These are phyloP conservation scores for Colinus virginianus DNA, from an alignment of 2,113 vertebrate genomes.

Conservation along the genomic window DNA sequence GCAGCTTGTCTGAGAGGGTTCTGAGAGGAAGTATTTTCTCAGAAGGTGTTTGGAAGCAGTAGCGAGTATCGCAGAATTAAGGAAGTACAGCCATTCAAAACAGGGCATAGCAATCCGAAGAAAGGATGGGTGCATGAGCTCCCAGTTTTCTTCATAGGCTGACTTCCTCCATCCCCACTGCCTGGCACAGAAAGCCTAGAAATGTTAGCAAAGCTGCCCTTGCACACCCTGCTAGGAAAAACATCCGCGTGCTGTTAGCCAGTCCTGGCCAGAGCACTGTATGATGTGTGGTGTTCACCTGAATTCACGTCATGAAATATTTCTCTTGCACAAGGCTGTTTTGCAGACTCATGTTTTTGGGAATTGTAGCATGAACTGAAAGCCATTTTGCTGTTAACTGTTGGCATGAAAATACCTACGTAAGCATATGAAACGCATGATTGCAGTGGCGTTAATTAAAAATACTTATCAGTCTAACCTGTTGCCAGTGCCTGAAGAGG, in stretches of 20 bases:
- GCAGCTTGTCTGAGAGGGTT: neutral
- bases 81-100: neutral
- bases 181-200: neutral
- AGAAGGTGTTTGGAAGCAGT: neutral
- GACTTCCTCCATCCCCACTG: neutral
- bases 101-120: neutral
- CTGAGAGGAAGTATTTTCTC: neutral
- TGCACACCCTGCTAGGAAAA: neutral
- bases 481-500: conserved; percentile 41
- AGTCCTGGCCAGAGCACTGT: neutral
- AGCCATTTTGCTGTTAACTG: neutral
- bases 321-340: neutral
- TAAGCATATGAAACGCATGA: neutral
- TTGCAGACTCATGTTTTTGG: neutral
- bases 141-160: neutral
- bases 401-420: neutral
- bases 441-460: conserved; percentile 50
- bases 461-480: conserved; percentile 30
- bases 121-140: neutral
- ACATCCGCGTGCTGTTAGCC: neutral
- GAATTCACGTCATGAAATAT: neutral
- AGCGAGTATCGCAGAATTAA: neutral
- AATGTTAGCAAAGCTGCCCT: neutral
- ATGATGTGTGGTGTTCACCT: neutral
- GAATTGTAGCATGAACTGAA: neutral